Base-by-base conservation (phyloP, 2,113 vertebrate species). In the Rhombomys opimus region DNA sequence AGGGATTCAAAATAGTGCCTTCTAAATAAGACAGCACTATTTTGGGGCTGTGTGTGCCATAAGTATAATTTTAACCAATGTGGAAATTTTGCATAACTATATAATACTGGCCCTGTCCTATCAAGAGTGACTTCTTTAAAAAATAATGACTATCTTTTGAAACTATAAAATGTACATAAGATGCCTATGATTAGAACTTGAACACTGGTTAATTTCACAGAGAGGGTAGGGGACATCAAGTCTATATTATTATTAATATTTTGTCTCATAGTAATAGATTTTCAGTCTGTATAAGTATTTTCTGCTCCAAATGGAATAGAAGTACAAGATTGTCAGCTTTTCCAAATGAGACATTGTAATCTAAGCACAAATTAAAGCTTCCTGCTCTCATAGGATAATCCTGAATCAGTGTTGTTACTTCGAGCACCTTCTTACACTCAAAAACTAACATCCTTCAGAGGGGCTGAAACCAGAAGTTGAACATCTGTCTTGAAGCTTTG, bases 381-480 rank as follows among this genome's bases (percentile, higher is more conserved):
- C 20, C 72, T 97, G 15, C 46, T 89, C 0, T 96, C 84, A 52
- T 59, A 88, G 50, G 10, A 61, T 95, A 46, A 84, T 52, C 11
- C 38, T 86, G 87, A 95, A 38, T 59, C 95, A 88, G 4, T 57
- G 81, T 82, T 95, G 30, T 73, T 93, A 65, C 82, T 32, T 57
- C 68, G 54, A 73, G n/a, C 77, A 87, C 63, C 93, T 87, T 95
- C 63, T 91, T 94, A 87, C 63, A 57, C 25, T 92, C 90, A 85
- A 96, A 70, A 46, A 65, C 1, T 90, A 94, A 38, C 67, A 87
- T 96, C 89, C 65, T 86, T 97, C 95, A 97, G 97, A 68, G 85
- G 95, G 70, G 59, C 65, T 98, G 96, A 98, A 98, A 97, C 97
- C 93, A 97, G 95, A 98, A 96, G 88, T 97, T 89, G 67, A 96